Percentiles rank a stretch among this genome's conserved stretches.
These are phyloP conservation scores for Phymanthus crucifer DNA, from an alignment of 92 coral and sea anemone genomes.

Conservation along the genomic window DNA sequence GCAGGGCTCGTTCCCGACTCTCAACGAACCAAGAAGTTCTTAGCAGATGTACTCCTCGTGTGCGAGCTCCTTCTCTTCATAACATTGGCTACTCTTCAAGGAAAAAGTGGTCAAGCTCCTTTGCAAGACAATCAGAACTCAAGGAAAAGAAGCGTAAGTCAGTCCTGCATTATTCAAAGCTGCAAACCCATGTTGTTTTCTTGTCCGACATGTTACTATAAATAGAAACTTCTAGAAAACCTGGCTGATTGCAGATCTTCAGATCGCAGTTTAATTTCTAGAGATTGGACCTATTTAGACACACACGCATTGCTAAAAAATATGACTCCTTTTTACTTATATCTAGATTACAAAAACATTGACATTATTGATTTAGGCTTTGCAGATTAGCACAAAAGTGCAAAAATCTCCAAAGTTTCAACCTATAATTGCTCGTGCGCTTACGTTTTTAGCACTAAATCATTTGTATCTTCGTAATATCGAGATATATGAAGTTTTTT, in stretches of 20 bases:
- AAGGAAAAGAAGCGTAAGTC: slow-evolving; percentile 42
- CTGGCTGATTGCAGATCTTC: neutral
- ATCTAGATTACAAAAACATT: neutral
- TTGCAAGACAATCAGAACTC: slow-evolving; percentile 30
- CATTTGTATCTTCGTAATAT: neutral
- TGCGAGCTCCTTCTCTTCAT: slow-evolving; percentile 78
- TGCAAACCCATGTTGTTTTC: slow-evolving; percentile 5
- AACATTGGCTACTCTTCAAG: slow-evolving; percentile 66
- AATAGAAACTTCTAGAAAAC: slow-evolving; percentile 19
- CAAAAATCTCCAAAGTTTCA: neutral
- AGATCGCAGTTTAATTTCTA: neutral
- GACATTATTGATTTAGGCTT: neutral
- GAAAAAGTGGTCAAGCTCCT: slow-evolving; percentile 52
- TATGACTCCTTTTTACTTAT: neutral
- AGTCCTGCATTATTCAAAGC: slow-evolving; percentile 3
- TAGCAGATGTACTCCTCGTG: slow-evolving; percentile 76
- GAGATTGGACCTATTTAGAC: neutral
- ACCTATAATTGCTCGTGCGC: neutral
- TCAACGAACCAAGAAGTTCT: slow-evolving; percentile 61
- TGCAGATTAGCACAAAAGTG: neutral
- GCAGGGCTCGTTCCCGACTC: slow-evolving; percentile 53
- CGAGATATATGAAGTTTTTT: neutral
- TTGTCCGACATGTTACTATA: neutral
- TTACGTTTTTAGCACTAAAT: neutral
- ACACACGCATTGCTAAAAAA: neutral